Percentiles rank a stretch among this genome's conserved stretches.
phyloP scores from a whole-genome alignment of 2,797 vertebrate species.

The Lateolabrax maculatus region DNA sequence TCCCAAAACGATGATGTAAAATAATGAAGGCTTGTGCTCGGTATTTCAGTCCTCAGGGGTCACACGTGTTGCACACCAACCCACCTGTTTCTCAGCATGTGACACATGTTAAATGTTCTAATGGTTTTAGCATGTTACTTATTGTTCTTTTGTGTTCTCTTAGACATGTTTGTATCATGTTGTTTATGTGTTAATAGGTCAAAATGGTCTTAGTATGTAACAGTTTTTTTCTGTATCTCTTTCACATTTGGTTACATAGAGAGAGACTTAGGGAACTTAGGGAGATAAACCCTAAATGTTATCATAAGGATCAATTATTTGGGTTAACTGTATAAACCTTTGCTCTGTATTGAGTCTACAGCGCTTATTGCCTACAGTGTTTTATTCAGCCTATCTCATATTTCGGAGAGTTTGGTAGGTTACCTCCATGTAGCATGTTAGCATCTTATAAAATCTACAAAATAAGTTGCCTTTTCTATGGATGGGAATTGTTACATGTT shows the following conservation, averaged over 20 bases:
- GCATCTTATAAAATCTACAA: conserved; percentile 68
- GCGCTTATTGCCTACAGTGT: conserved; percentile 67
- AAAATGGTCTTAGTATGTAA: conserved; percentile 56
- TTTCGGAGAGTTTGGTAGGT: conserved; percentile 59
- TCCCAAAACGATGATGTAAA: conserved; percentile 77
- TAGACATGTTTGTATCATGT: conserved; percentile 59
- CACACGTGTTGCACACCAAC: conserved; percentile 80
- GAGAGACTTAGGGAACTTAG: conserved; percentile 61
- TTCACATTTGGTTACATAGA: conserved; percentile 50
- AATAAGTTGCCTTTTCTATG: conserved; percentile 56
- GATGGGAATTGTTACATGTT: conserved; percentile 50
- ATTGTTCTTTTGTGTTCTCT: conserved; percentile 45
- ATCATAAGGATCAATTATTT: conserved; percentile 48
- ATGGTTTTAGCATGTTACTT: conserved; percentile 62
- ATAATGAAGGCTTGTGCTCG: conserved; percentile 77
- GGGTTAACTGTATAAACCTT: conserved; percentile 45
- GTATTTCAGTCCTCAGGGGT: conserved; percentile 88
- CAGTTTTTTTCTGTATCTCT: conserved; percentile 48
- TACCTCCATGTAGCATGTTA: conserved; percentile 75
- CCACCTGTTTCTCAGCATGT: conserved; percentile 74
- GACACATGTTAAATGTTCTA: conserved; percentile 60
- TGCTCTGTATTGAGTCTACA: conserved; percentile 51
- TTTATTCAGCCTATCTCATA: conserved; percentile 58
- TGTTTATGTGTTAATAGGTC: conserved; percentile 59
- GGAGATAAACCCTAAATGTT: conserved; percentile 54